These are phyloP conservation scores for Andrena dorsata DNA, from an alignment of 2,888 invertebrate genomes.

Conservation along the genomic window DNA sequence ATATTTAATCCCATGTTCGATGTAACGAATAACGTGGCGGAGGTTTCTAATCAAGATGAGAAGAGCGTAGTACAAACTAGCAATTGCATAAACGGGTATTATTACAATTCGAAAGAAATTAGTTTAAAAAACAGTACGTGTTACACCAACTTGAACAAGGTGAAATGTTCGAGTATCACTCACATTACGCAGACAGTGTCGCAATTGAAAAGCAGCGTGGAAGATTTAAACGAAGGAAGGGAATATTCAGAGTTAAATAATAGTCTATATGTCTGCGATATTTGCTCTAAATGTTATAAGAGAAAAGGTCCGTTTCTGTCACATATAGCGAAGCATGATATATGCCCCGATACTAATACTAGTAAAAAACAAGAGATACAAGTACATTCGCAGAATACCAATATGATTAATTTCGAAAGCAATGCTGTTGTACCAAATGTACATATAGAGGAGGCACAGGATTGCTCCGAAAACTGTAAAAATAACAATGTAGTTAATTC, in stretches of 20 bases:
- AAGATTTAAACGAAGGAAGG: not conserved
- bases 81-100: constrained; percentile 1
- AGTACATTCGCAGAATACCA: not conserved
- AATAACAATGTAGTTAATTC: not conserved
- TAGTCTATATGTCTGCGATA: not conserved
- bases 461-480: not conserved
- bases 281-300: constrained; percentile 19
- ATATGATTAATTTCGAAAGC: not conserved
- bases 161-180: not conserved
- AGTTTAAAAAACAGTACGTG: constrained; percentile 9
- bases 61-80: not conserved
- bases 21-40: not conserved
- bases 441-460: not conserved
- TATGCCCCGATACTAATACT: not conserved
- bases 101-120: constrained; percentile 1
- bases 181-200: not conserved
- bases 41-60: not conserved
- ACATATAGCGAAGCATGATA: constrained; percentile 19
- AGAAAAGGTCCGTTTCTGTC: not conserved
- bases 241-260: not conserved
- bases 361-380: not conserved
- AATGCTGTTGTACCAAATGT: not conserved
- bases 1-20: constrained; percentile 7
- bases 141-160: not conserved
- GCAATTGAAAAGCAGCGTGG: not conserved